phyloP scores from a whole-genome alignment of 1,140 invertebrate genomes.

The Calycopis cecrops region DNA sequence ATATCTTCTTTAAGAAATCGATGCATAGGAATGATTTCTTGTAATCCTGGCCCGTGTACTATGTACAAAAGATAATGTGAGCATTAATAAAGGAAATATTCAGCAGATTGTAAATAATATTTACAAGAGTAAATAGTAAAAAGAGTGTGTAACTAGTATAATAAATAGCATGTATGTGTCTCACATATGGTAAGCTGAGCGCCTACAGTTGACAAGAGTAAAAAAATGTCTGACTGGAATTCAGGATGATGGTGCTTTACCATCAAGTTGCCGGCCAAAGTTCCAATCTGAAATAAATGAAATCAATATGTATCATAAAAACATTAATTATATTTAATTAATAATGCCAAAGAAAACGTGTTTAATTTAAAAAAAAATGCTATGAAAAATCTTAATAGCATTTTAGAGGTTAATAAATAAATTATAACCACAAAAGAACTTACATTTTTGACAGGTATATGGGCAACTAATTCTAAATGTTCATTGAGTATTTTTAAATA shows the following conservation, averaged over 20 bases:
- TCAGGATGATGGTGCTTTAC: conserved; percentile 28
- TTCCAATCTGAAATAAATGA: conserved; percentile 28
- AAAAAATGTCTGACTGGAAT: conserved; percentile 33
- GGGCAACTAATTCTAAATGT: conserved; percentile 81
- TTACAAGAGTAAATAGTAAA: background rate
- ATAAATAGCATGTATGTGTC: background rate
- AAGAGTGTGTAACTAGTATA: background rate
- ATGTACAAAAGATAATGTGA: no score
- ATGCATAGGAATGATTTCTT: conserved; percentile 49
- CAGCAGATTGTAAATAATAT: background rate
- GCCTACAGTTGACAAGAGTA: conserved; percentile 29
- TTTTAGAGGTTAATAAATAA: background rate
- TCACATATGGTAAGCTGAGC: conserved; percentile 31
- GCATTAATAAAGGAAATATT: background rate
- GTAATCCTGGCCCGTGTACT: conserved; percentile 16
- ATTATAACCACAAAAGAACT: conserved; percentile 34
- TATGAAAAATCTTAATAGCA: background rate
- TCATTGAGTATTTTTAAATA: conserved; percentile 71
- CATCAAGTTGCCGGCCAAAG: conserved; percentile 34
- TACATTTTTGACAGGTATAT: conserved; percentile 83
- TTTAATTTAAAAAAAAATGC: background rate
- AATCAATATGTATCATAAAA: conserved; percentile 2
- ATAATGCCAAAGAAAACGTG: background rate
- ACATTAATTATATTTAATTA: background rate
- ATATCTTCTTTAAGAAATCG: conserved; percentile 78